Base-by-base conservation (phyloP, 2,113 vertebrate genomes). In the Callithrix jacchus region DNA sequence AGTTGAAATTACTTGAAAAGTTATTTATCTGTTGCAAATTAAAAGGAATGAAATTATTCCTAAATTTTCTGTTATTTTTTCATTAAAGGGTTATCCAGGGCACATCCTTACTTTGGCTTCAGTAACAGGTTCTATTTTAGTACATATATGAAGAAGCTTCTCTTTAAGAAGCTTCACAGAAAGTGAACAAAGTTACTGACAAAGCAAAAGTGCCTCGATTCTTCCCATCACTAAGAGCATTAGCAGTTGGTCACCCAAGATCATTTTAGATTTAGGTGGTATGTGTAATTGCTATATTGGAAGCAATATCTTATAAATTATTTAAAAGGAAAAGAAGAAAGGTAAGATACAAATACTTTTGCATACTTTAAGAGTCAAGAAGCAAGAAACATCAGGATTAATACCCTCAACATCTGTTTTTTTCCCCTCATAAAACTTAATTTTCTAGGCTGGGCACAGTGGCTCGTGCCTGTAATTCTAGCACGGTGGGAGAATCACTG, bases 381-480 rank as follows among this genome's bases (percentile, higher is more conserved):
- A 87, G 23, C 30, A 87, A 83, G 82, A 82, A 86, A 87, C 92
- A 76, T 37, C 52, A 79, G 37, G 89, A 89, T 54, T 21, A 92
- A 40, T 52, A 18, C 6, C n/a, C 37, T 56, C 14, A 71, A 27
- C 2, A 37, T 68, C 12, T 64, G 37, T 66, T 92, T 82, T 76
- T 87, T n/a, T 5, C 12, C 4, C 45, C 3, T 61, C n/a, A 61
- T 21, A 20, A 93, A 91, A 45, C 52, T 82, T 77, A n/a, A 77
- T 66, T 89, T 95, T 64, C 61, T 64, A 64, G 61, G 61, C 27
- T 64, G 61, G 27, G 27, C 61, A 64, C 61, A 64, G 27, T 14
- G 27, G 61, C 61, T 64, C 0, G 13, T 64, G 27, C 27, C 61
- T 14, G 27, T 64, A 64, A 64, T 32, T 64, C 61, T 13, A 64